Evolutionary conservation across 2,113 vertebrate species (phyloP).

Genomic region (Bos javanicus): DNA sequence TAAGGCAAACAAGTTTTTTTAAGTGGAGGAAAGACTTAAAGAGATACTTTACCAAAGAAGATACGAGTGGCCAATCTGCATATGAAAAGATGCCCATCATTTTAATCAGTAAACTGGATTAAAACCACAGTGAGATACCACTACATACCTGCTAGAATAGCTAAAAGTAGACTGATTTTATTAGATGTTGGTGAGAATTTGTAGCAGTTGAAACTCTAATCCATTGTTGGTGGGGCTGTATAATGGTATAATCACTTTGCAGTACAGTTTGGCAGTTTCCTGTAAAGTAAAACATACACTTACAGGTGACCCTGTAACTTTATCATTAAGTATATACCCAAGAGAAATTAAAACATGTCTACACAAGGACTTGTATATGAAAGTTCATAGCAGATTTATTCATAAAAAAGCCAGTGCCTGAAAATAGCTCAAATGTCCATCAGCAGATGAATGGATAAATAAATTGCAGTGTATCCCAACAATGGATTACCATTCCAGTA

Average conservation of each 20-base stretch:
- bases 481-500: neutral
- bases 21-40: neutral
- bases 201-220: neutral
- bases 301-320: neutral
- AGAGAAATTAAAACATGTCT: neutral
- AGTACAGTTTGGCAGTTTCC: neutral
- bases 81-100: neutral
- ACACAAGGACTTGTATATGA: neutral
- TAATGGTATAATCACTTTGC: neutral
- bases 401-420: neutral
- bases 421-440: neutral
- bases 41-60: neutral
- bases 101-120: conserved; percentile 4
- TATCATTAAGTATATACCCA: neutral
- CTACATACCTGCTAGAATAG: neutral
- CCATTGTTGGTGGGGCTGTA: neutral
- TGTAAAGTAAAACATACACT: neutral
- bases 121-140: neutral
- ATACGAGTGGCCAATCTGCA: neutral
- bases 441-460: neutral
- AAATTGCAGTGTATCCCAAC: neutral
- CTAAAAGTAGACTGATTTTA: conserved; percentile 8
- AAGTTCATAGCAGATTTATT: neutral
- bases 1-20: neutral
- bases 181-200: neutral